Conservation (phyloP, 2,888 invertebrate species). For the Norana najaformis region DNA sequence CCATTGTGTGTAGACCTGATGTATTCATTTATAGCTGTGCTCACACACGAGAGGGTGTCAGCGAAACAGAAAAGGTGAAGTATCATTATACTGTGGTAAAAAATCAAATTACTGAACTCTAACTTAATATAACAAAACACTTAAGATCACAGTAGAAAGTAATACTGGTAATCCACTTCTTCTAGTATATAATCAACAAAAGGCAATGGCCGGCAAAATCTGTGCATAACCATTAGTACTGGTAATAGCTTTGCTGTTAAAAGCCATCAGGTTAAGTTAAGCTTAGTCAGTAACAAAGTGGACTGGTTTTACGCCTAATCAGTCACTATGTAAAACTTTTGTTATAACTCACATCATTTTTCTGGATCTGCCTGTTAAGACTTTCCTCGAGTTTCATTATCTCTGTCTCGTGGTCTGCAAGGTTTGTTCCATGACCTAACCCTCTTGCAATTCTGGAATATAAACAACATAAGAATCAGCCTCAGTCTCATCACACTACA, state of each 20-base stretch:
- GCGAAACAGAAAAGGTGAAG: neutral
- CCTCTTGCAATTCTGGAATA: neutral
- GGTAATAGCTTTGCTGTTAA: too few species aligned
- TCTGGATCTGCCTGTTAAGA: slow-evolving; percentile 22
- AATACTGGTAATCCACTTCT: too few species aligned
- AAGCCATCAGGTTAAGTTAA: too few species aligned
- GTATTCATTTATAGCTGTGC: neutral
- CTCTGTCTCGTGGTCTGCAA: neutral
- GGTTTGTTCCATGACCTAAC: neutral
- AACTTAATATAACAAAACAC: neutral
- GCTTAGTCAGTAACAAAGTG: too few species aligned
- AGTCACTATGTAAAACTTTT: neutral
- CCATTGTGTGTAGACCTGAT: neutral
- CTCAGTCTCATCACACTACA: too few species aligned
- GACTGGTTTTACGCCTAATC: too few species aligned
- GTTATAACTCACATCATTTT: slow-evolving; percentile 20
- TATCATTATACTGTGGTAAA: too few species aligned
- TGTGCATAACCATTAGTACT: neutral
- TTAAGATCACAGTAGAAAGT: neutral
- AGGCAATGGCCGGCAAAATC: neutral
- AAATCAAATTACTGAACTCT: neutral
- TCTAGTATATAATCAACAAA: too few species aligned
- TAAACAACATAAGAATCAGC: neutral
- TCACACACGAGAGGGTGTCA: neutral
- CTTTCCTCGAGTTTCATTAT: slow-evolving; percentile 21